Base-by-base conservation (phyloP, 2,797 vertebrate species). In the Periparus ater region DNA sequence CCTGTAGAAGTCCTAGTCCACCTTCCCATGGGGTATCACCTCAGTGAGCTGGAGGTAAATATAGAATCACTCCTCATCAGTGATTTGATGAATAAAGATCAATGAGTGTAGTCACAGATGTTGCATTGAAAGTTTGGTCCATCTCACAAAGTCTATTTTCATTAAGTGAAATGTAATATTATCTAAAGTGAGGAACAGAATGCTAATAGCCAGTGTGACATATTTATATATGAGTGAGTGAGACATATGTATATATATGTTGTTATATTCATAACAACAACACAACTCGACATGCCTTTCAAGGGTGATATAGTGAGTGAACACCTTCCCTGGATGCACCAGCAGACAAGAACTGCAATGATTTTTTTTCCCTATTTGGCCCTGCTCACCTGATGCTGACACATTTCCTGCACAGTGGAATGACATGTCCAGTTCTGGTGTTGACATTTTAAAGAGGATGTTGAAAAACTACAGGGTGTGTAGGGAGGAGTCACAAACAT, bases 381-480 rank as follows among this genome's bases (percentile, higher is more conserved):
- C 58, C 25, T 44, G 30, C 58, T 91, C 45, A 92, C 57, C 53
- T 92, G 57, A 71, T 58, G 27, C 72, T 79, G 85, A 57, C 47
- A 57, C 2, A 0, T 83, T 82, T 91, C 72, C 65, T 75, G 38
- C 34, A 27, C 42, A 30, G 20, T 66, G 44, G 51, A 94, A 93
- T 88, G 62, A 36, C 23, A 38, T 68, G 48, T 73, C 70, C 71
- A 93, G 62, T 94, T 81, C 93, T 90, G 32, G 40, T 91, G 88
- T 23, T 86, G 90, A 94, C 42, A 57, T 86, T 93, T 79, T 38
- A 70, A 82, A 93, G 55, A 91, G 88, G 89, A 90, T 90, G 79
- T 93, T 91, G 91, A 88, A 96, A 94, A 95, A 57, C 54, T 81
- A 88, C 62, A 53, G 70, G 10, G 53, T 55, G 36, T 76, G 7